A percentile compares a stretch with the other conserved stretches of the same genome.
These are phyloP conservation scores for Portunus trituberculatus DNA, from an alignment of 1,140 invertebrate genomes.

Conservation along the genomic window DNA sequence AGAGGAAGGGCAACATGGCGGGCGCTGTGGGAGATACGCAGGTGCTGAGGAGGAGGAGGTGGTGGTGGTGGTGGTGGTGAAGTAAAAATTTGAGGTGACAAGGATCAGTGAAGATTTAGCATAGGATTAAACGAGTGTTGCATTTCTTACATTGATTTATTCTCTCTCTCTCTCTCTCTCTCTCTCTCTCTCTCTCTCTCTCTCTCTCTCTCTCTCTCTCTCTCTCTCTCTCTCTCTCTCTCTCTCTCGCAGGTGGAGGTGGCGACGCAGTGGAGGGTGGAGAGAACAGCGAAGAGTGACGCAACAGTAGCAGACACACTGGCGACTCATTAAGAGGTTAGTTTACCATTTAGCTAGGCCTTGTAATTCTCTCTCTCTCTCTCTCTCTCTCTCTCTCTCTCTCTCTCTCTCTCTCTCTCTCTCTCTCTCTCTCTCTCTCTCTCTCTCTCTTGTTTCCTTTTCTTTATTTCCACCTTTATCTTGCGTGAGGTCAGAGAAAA, in stretches of 20 bases:
- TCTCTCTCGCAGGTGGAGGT: background rate
- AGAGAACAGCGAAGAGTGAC: background rate
- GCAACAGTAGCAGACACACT: background rate
- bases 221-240: constrained; percentile 33
- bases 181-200: too few species aligned
- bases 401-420: constrained; percentile 37
- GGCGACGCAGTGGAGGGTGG: background rate
- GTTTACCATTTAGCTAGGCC: background rate
- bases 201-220: too few species aligned
- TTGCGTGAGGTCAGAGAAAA: too few species aligned
- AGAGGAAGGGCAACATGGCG: background rate
- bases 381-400: constrained; percentile 49
- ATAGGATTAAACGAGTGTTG: too few species aligned
- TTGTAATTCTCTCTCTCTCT: constrained; percentile 42
- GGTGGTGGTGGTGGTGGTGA: background rate
- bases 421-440: constrained; percentile 23
- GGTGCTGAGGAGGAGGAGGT: background rate
- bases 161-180: too few species aligned
- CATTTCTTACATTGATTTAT: too few species aligned
- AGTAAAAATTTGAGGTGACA: background rate
- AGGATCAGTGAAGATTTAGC: too few species aligned
- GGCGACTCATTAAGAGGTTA: background rate
- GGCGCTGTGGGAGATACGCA: background rate
- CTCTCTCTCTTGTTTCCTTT: background rate
- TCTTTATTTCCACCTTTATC: background rate